Base-by-base conservation (phyloP, 2,888 invertebrate genomes). In the Melanostoma scalare region DNA sequence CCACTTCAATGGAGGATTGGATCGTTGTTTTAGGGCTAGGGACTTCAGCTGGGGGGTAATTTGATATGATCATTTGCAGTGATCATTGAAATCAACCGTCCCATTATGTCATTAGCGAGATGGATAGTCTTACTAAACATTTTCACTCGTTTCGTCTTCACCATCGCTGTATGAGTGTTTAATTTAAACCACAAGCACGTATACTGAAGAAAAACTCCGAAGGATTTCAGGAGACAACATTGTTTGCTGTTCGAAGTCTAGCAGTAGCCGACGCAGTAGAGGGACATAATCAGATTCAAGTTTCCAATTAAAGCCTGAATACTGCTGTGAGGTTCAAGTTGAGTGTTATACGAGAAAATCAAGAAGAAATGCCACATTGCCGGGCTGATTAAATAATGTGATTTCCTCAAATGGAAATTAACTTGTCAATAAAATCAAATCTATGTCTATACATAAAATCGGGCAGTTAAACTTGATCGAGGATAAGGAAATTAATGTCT, bases 371-470 rank as follows among this genome's bases (percentile, higher is more conserved):
- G 40, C 35, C 20, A 20, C 73, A 65, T 40, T 73, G 61, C 53
- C 36, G 36, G 36, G 6, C 42, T 9, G 9, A 42, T 3, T 42
- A 6, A 9, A 3, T n/a, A 2, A 36, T 36, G 20, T 6, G 53
- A 42, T 75, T 60, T 75, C 71, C 80, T 53, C 60, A 71, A 71
- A 71, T 76, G 53, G 80, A 55, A 65, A 65, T 65, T 60, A 46
- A 71, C 6, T 67, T 67, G 63, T 65, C 68, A 38, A 50, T 63
- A 63, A 63, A 50, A 50, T 6, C 4, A 60, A 60, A 44, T 60
- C 60, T 48, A 2, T 35, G 35, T 5, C 35, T 46, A 60, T 58
- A 33, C 40, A 42, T n/a, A 53, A 53, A 3, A 35, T 20, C 20
- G 3, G 10, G 0, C 10, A 36, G 9, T 36, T 35, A 33, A 3